These are phyloP conservation scores for Salvelinus namaycush DNA, from an alignment of 2,113 vertebrate species.

Conservation along the genomic window DNA sequence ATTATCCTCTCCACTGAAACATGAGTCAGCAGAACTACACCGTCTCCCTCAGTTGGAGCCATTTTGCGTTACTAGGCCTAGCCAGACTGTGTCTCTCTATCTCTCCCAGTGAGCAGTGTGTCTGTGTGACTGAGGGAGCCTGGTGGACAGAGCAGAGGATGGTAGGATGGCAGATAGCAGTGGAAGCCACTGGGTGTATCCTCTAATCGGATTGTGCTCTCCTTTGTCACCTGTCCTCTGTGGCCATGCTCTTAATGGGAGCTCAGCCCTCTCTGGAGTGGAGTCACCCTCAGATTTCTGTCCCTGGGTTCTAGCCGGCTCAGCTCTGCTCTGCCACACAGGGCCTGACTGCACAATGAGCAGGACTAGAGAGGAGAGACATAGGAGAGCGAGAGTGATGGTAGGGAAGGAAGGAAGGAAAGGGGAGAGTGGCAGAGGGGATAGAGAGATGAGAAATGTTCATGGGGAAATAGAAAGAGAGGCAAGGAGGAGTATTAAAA, in stretches of 20 bases:
- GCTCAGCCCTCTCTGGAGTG: conserved; percentile 28
- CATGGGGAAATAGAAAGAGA: background rate
- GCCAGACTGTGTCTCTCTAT: conserved; percentile 3
- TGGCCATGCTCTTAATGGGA: conserved; percentile 17
- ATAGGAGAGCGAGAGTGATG: background rate
- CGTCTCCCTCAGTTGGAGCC: conserved; percentile 48
- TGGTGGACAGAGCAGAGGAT: conserved; percentile 9
- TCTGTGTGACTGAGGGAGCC: conserved; percentile 22
- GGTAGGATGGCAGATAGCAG: conserved; percentile 37
- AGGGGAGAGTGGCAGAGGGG: background rate
- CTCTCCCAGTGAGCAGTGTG: conserved; percentile 7
- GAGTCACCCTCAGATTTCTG: background rate
- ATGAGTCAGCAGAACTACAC: conserved; percentile 55
- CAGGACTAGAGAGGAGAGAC: background rate
- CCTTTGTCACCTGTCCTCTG: conserved; percentile 52
- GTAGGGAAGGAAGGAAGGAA: background rate
- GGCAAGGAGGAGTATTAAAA: background rate
- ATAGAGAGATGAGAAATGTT: background rate
- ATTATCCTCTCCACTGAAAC: conserved; percentile 31
- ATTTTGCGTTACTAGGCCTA: conserved; percentile 57
- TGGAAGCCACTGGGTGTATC: conserved; percentile 57
- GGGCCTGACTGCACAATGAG: conserved; percentile 26
- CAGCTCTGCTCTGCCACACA: conserved; percentile 2
- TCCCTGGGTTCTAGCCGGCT: conserved; percentile 5
- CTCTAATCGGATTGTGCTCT: conserved; percentile 48